Evolutionary conservation across 2,797 vertebrate genomes (phyloP).

Genomic region (Sebastes kiyomatsui): DNA sequence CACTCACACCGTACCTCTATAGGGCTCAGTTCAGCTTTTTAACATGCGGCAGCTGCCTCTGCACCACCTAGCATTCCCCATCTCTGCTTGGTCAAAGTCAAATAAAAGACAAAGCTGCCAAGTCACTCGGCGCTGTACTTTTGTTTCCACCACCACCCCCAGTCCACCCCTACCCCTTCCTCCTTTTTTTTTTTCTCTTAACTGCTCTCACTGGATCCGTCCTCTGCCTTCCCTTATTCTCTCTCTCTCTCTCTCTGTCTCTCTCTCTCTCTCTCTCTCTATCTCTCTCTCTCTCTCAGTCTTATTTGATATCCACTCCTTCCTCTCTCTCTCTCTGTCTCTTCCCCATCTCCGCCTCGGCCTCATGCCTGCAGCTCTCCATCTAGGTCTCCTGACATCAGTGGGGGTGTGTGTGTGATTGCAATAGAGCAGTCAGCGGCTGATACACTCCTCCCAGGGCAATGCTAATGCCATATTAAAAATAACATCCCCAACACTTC

Average conservation of each 20-base stretch:
- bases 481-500: slow-evolving; percentile 81
- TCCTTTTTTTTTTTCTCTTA: slow-evolving; percentile 41
- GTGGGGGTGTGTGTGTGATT: slow-evolving; percentile 70
- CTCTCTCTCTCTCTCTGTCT: slow-evolving; percentile 17
- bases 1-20: slow-evolving; percentile 51
- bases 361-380: slow-evolving; percentile 70
- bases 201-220: slow-evolving; percentile 59
- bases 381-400: slow-evolving; percentile 75
- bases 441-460: slow-evolving; percentile 77
- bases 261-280: slow-evolving; percentile 27
- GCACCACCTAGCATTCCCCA: slow-evolving; percentile 65
- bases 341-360: slow-evolving; percentile 49
- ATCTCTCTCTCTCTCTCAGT: slow-evolving; percentile 17
- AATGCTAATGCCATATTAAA: slow-evolving; percentile 83
- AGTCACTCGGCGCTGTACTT: slow-evolving; percentile 68
- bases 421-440: slow-evolving; percentile 76
- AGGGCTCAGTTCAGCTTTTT: slow-evolving; percentile 66
- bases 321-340: background rate
- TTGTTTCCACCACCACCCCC: slow-evolving; percentile 58
- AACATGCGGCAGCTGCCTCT: slow-evolving; percentile 76
- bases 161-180: slow-evolving; percentile 48
- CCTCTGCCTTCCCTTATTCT: slow-evolving; percentile 24
- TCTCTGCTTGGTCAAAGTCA: slow-evolving; percentile 82
- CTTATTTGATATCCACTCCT: slow-evolving; percentile 58
- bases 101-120: slow-evolving; percentile 81